Evolutionary conservation across 1,140 invertebrate genomes (phyloP), one percentile per base, ranked within the genome.

Genomic region (Drosophila athabasca): DNA sequence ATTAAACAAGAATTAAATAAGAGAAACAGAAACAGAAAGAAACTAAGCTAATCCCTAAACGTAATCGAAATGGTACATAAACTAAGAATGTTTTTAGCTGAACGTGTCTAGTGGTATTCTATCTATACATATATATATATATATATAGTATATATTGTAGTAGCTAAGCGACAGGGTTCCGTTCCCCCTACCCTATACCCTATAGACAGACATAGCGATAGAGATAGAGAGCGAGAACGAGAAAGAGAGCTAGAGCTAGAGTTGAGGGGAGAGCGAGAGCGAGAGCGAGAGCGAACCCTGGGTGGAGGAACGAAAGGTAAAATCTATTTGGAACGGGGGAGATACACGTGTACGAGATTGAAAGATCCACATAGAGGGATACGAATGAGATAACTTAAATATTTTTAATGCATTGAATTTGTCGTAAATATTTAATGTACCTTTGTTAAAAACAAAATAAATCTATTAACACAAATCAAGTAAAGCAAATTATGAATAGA

Each of bases 341-440:
- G n/a, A 52, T 51, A 64, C 48, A 64, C 48, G 24, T 22, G 45
- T 29, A n/a, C 39, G 17, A 51, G 35, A 35, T 35, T 35, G 31
- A 35, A 35, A 11, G 35, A 39, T 39, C 31, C 31, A 11, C 31
- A 35, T 13, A 8, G 22, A 64, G n/a, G 50, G 39, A 35, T 43
- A 69, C 19, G 43, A 44, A 62, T 43, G 50, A 60, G 71, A 62
- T 67, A 76, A 75, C 78, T 82, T 88, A 68, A 82, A 83, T 87
- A 88, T 82, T 88, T 87, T 88, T 88, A 87, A 88, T 87, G 82
- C 83, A 87, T 87, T 87, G 82, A 87, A 88, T 87, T 88, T 76
- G 82, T 87, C 82, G 82, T 87, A 90, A 81, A 82, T 90, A 90
- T 90, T 90, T 90, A 90, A 81, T 78, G 87, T 90, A 90, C 87